Percentiles rank a stretch among this genome's conserved stretches.
Evolutionary conservation across 1,140 invertebrate genomes (phyloP).

Genomic region (Zaprionus capensis): DNA sequence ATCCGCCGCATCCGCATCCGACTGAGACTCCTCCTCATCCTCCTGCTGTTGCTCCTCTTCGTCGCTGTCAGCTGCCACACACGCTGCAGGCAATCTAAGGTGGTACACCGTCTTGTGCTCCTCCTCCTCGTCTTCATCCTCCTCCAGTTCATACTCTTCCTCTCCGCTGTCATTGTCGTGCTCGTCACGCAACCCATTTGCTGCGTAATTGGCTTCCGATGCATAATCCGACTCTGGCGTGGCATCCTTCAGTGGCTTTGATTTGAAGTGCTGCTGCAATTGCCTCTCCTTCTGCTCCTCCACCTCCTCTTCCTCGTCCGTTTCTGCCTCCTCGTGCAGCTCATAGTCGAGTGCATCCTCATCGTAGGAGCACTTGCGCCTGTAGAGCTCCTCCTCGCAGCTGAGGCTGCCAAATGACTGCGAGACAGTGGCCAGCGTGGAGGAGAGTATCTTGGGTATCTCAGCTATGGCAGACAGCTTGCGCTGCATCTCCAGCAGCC

Average conservation of each 20-base stretch:
- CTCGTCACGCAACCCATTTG: slow-evolving; percentile 65
- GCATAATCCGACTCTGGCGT: slow-evolving; percentile 84
- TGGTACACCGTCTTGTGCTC: slow-evolving; percentile 52
- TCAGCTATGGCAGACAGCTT: slow-evolving; percentile 81
- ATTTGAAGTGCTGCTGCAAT: slow-evolving; percentile 46
- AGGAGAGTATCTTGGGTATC: slow-evolving; percentile 78
- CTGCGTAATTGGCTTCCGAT: slow-evolving; percentile 80
- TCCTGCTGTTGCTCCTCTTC: slow-evolving; percentile 14
- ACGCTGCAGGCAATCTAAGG: slow-evolving; percentile 57
- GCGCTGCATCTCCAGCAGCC: slow-evolving; percentile 78
- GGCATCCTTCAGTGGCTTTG: slow-evolving; percentile 69
- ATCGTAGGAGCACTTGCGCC: slow-evolving; percentile 75
- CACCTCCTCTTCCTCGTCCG: slow-evolving; percentile 11
- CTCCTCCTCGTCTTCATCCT: slow-evolving; percentile 13
- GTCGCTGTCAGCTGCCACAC: slow-evolving; percentile 13
- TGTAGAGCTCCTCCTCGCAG: slow-evolving; percentile 33
- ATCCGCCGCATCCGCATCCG: slow-evolving; percentile 5
- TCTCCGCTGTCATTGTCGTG: slow-evolving; percentile 33
- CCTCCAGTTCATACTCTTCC: slow-evolving; percentile 29
- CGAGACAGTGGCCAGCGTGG: slow-evolving; percentile 80
- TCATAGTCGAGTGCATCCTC: slow-evolving; percentile 80
- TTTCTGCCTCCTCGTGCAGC: slow-evolving; percentile 38
- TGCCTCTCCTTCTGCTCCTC: slow-evolving; percentile 37
- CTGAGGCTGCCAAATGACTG: slow-evolving; percentile 73
- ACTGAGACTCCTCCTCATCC: slow-evolving; percentile 9